phyloP scores from a whole-genome alignment of 2,888 invertebrate genomes.

The Cheilosia vernalis region DNA sequence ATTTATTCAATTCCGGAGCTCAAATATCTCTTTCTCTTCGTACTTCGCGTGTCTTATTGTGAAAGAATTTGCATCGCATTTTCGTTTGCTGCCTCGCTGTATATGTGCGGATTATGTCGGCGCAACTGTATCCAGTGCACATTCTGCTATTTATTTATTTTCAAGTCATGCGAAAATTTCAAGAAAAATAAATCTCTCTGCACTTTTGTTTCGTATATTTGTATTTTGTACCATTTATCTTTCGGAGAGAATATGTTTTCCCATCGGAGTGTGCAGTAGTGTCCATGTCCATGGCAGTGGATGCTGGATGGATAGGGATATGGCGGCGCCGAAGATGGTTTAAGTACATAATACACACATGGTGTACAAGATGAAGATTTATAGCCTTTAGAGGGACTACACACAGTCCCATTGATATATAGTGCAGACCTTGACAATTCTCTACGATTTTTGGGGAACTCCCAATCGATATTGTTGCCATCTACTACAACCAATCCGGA shows the following conservation, averaged over 20 bases:
- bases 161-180: constrained; percentile 40
- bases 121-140: constrained; percentile 54
- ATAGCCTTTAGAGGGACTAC: constrained; percentile 41
- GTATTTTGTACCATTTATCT: constrained; percentile 46
- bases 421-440: constrained; percentile 38
- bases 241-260: constrained; percentile 25
- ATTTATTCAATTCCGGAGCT: constrained; percentile 57
- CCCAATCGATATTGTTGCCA: not conserved
- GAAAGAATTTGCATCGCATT: constrained; percentile 35
- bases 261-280: constrained; percentile 29
- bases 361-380: constrained; percentile 57
- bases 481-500: not conserved
- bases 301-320: no score
- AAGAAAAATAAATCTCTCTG: constrained; percentile 51
- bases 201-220: constrained; percentile 48
- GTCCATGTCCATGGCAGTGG: constrained; percentile 29
- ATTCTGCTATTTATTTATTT: constrained; percentile 40
- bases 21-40: constrained; percentile 14
- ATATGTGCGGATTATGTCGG: constrained; percentile 55
- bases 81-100: constrained; percentile 31
- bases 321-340: constrained; percentile 18
- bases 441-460: not conserved
- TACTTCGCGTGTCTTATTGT: constrained; percentile 11
- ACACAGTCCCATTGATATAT: not conserved
- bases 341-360: not conserved